Evolutionary conservation across 2,113 vertebrate species (phyloP).

Genomic region (Balaenoptera acutorostrata): DNA sequence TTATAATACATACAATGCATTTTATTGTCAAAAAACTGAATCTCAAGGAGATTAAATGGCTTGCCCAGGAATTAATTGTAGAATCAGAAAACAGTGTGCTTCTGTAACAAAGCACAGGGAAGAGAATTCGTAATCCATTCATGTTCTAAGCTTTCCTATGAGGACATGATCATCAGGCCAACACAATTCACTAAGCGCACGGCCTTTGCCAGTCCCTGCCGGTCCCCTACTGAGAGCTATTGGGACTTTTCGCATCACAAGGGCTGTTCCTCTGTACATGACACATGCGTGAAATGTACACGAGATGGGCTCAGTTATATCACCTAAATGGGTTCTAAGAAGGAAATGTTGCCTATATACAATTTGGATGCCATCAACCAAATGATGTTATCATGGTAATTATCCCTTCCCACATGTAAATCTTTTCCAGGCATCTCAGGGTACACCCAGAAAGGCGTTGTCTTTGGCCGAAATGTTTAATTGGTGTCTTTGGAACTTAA

Average conservation of each 20-base stretch:
- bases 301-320: neutral
- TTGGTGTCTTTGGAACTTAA: neutral
- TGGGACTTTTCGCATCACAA: neutral
- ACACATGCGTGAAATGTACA: neutral
- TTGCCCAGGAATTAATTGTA: neutral
- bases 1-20: neutral
- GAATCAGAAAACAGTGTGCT: neutral
- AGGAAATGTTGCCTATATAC: neutral
- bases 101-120: neutral
- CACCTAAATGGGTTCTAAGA: neutral
- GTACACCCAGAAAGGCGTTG: neutral
- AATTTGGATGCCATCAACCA: neutral
- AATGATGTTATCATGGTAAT: neutral
- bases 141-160: neutral
- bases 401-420: neutral
- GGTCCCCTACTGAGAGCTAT: neutral
- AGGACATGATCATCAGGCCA: neutral
- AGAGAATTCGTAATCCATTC: neutral
- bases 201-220: neutral
- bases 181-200: neutral
- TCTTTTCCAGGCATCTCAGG: neutral
- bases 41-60: conserved; percentile 9
- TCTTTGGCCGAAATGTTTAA: neutral
- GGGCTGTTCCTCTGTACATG: neutral
- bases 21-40: neutral